Conservation (phyloP, 2,113 vertebrate genomes). For the Aphelocoma coerulescens region DNA sequence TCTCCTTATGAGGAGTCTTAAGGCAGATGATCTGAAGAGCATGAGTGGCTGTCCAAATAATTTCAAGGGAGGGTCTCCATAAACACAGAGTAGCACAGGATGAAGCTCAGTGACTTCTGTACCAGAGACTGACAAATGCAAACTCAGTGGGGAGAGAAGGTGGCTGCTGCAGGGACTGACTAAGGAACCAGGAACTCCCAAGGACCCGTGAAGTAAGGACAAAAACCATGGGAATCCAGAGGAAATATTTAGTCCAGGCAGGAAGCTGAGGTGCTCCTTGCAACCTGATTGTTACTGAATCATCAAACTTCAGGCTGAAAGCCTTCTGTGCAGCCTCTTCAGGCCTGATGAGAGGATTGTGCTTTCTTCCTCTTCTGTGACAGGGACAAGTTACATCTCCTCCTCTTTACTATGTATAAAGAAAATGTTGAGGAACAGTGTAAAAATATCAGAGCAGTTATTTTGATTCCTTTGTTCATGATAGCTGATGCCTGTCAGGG, state of each 20-base stretch:
- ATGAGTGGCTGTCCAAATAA: neutral
- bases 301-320: neutral
- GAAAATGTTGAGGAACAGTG: accelerated
- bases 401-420: neutral
- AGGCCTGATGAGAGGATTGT: neutral
- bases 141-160: neutral
- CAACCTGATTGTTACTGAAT: neutral
- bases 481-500: neutral
- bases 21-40: neutral
- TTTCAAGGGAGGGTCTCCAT: neutral
- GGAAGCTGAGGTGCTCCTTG: neutral
- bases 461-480: neutral
- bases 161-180: neutral
- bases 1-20: neutral
- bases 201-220: neutral
- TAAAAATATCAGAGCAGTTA: neutral
- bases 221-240: neutral
- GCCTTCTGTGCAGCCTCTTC: neutral
- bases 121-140: neutral
- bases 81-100: neutral
- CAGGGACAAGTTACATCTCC: neutral
- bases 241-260: neutral
- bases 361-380: neutral
- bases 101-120: neutral
- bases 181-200: neutral